Percentiles rank a stretch among this genome's conserved stretches.
Conservation (phyloP, 2,888 invertebrate species). For the Octodonta nipae region DNA sequence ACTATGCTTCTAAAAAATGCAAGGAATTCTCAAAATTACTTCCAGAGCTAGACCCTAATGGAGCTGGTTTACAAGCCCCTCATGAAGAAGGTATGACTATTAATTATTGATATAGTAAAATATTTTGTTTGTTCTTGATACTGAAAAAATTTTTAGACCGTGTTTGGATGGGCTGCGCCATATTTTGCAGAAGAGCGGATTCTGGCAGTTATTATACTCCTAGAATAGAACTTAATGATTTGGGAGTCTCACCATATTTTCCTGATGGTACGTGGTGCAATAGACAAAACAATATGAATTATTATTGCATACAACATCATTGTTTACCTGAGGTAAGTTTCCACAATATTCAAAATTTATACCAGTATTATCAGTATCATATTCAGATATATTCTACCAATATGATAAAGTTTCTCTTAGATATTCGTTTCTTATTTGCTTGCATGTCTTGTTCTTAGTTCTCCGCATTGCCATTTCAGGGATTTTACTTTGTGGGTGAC, state of each 20-base stretch:
- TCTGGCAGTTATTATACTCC: constrained; percentile 62
- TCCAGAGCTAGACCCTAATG: constrained; percentile 48
- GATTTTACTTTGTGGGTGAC: no score
- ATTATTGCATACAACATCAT: constrained; percentile 61
- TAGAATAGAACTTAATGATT: constrained; percentile 59
- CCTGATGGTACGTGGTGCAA: constrained; percentile 76
- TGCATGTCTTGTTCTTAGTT: no score
- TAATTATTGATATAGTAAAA: constrained; percentile 2
- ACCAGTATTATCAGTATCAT: no score
- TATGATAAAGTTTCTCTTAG: no score
- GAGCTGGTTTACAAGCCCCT: constrained; percentile 59
- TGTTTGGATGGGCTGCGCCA: constrained; percentile 67
- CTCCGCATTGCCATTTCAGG: no score
- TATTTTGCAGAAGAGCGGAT: constrained; percentile 56
- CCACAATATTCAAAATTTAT: background rate
- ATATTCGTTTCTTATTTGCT: no score
- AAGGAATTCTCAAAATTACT: constrained; percentile 47
- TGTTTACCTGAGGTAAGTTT: constrained; percentile 53
- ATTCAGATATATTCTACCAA: no score
- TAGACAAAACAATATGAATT: constrained; percentile 47
- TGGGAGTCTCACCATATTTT: constrained; percentile 58
- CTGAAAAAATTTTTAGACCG: constrained; percentile 46
- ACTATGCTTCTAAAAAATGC: constrained; percentile 52
- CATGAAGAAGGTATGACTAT: constrained; percentile 47
- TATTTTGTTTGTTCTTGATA: constrained; percentile 1